A percentile compares a stretch with the other conserved stretches of the same genome.
phyloP scores from a whole-genome alignment of 2,888 invertebrate genomes.

The Anthoptus insignis region DNA sequence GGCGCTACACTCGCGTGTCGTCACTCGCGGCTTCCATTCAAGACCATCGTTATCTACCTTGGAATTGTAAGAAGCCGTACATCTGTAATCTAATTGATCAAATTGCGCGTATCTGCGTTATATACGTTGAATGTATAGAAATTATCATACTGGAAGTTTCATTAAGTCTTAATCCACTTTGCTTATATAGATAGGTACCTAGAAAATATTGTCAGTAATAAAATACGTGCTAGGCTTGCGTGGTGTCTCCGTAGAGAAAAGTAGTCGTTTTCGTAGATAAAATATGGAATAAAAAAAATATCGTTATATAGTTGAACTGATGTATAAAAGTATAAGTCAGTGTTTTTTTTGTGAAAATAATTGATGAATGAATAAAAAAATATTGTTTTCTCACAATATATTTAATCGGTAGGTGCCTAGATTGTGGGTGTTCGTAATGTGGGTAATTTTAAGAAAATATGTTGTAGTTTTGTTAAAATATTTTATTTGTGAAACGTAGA shows the following conservation, averaged over 20 bases:
- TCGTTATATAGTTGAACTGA: no score
- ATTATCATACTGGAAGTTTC: conserved; percentile 16
- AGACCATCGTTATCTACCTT: conserved; percentile 63
- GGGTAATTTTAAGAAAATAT: conserved; percentile 26
- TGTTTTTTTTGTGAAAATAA: background rate
- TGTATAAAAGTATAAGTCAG: no score
- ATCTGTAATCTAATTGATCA: conserved; percentile 81
- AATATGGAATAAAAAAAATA: no score
- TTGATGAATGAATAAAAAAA: background rate
- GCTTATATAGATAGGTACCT: background rate
- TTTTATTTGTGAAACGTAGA: conserved; percentile 87
- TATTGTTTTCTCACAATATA: no score
- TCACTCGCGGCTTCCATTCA: conserved; percentile 55
- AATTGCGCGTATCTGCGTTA: conserved; percentile 54
- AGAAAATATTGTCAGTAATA: background rate
- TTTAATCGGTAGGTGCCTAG: no score
- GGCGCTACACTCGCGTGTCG: conserved; percentile 28
- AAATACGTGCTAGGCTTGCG: background rate
- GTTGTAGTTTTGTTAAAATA: conserved; percentile 79
- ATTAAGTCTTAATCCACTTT: conserved; percentile 2
- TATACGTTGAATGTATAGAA: conserved; percentile 42
- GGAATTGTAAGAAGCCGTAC: conserved; percentile 73
- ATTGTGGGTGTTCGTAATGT: background rate
- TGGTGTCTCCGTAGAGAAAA: background rate
- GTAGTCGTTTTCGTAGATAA: no score